A percentile compares a stretch with the other conserved stretches of the same genome.
Evolutionary conservation across 2,797 vertebrate genomes (phyloP).

Genomic region (Scolopax rusticola): DNA sequence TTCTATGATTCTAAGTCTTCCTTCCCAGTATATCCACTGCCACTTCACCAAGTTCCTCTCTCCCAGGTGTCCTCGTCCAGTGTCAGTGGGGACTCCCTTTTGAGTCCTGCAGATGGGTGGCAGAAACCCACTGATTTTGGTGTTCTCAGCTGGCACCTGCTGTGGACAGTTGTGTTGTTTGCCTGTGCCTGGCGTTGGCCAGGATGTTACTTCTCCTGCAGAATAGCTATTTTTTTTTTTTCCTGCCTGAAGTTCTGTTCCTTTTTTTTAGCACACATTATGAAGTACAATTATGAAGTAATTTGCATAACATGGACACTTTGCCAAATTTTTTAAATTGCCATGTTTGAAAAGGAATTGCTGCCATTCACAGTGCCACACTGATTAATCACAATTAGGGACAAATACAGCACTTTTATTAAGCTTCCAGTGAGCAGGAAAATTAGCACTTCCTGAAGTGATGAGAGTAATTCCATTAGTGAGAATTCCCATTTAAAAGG

Average conservation of each 20-base stretch:
- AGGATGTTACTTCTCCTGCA: not conserved
- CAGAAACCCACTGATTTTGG: not conserved
- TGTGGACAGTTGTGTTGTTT: fast-evolving
- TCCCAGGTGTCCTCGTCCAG: fast-evolving
- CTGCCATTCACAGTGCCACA: conserved; percentile 37
- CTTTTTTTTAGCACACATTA: conserved; percentile 50
- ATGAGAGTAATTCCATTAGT: conserved; percentile 73
- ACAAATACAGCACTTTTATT: conserved; percentile 69
- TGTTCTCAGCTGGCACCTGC: not conserved
- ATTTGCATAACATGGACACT: conserved; percentile 67
- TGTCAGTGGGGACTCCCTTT: fast-evolving
- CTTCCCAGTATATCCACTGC: fast-evolving
- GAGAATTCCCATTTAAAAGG: conserved; percentile 67
- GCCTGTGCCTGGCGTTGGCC: not conserved
- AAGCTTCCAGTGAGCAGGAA: conserved; percentile 75
- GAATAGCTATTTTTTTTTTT: not conserved
- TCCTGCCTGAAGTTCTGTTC: conserved; percentile 14
- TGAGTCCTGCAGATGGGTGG: not conserved
- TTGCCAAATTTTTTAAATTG: conserved; percentile 78
- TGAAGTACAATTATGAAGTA: conserved; percentile 46
- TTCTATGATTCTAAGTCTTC: not conserved
- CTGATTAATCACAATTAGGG: conserved; percentile 77
- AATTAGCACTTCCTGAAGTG: conserved; percentile 74
- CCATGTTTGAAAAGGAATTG: conserved; percentile 59
- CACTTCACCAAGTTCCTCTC: not conserved